Conservation (phyloP, 64 coral and sea anemone genomes). For the Acropora tenuis region DNA sequence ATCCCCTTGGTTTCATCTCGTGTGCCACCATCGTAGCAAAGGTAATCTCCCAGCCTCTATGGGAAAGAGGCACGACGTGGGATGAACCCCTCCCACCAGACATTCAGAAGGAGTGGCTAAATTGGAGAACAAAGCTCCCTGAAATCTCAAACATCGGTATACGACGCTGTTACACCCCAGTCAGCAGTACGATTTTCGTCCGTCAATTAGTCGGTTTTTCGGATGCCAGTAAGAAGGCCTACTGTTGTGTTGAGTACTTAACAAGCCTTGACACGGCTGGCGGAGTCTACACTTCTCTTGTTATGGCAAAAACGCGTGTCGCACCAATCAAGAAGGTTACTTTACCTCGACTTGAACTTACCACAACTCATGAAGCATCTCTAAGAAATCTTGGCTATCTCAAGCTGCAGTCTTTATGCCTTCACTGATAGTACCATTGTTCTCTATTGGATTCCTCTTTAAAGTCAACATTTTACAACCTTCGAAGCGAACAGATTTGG, state of each 20-base stretch:
- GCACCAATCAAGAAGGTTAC: constrained; percentile 59
- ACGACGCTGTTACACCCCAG: constrained; percentile 54
- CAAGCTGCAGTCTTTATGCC: constrained; percentile 27
- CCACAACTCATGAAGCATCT: constrained; percentile 40
- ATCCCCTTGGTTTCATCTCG: constrained; percentile 43
- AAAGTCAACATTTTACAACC: constrained; percentile 38
- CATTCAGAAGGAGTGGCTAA: constrained; percentile 53
- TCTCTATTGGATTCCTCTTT: constrained; percentile 41
- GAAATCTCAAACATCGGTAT: constrained; percentile 36
- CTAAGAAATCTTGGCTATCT: constrained; percentile 14
- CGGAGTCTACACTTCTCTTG: constrained; percentile 12
- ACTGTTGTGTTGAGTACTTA: constrained; percentile 54
- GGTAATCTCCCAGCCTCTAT: constrained; percentile 60
- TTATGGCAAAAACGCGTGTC: constrained; percentile 47
- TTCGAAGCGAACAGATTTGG: constrained; percentile 65
- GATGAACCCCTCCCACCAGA: constrained; percentile 58
- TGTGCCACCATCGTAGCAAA: constrained; percentile 49
- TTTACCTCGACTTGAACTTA: constrained; percentile 55
- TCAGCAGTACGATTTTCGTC: neutral
- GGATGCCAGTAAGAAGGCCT: constrained; percentile 67
- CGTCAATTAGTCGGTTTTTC: constrained; percentile 55
- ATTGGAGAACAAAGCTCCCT: constrained; percentile 39
- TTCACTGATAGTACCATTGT: constrained; percentile 62
- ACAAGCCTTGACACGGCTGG: constrained; percentile 44
- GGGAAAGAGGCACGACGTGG: constrained; percentile 48